Percentiles rank a stretch among this genome's conserved stretches.
phyloP scores from a whole-genome alignment of 2,113 vertebrate genomes.

The Corythornis vintsioides region DNA sequence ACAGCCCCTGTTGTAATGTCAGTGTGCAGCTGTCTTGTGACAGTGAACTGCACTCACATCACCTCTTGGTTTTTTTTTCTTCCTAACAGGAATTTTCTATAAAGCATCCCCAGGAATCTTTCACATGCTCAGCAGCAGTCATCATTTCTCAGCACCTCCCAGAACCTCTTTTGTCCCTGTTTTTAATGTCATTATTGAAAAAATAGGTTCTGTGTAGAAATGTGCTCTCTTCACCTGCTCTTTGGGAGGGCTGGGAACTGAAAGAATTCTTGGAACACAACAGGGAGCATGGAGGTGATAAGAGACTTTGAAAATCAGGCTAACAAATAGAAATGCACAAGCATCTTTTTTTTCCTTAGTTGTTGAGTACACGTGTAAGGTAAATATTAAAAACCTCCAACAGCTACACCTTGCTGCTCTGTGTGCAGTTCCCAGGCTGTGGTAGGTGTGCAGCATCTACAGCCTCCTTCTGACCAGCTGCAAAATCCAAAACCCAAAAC shows the following conservation, averaged over 20 bases:
- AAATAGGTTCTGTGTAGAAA: neutral
- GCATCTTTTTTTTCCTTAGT: neutral
- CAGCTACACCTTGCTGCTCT: neutral
- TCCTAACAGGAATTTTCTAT: neutral
- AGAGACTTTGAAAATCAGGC: conserved; percentile 48
- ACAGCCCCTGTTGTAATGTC: neutral
- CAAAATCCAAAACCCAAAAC: neutral
- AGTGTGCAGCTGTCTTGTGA: neutral
- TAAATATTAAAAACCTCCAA: neutral
- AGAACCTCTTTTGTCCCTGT: neutral
- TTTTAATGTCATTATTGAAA: neutral
- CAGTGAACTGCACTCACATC: neutral
- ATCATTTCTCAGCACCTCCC: neutral
- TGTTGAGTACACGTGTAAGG: neutral
- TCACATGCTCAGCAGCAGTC: neutral
- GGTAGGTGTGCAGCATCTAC: neutral
- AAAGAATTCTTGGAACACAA: neutral
- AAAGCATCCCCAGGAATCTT: neutral
- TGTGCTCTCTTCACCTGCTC: neutral
- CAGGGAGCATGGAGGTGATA: neutral
- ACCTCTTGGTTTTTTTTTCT: neutral
- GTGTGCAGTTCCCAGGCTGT: neutral
- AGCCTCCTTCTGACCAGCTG: neutral
- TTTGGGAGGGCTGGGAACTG: neutral
- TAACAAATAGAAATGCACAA: neutral